Evolutionary conservation across 2,888 invertebrate genomes (phyloP), one percentile per base, ranked within the genome.

Genomic region (Timema cristinae): DNA sequence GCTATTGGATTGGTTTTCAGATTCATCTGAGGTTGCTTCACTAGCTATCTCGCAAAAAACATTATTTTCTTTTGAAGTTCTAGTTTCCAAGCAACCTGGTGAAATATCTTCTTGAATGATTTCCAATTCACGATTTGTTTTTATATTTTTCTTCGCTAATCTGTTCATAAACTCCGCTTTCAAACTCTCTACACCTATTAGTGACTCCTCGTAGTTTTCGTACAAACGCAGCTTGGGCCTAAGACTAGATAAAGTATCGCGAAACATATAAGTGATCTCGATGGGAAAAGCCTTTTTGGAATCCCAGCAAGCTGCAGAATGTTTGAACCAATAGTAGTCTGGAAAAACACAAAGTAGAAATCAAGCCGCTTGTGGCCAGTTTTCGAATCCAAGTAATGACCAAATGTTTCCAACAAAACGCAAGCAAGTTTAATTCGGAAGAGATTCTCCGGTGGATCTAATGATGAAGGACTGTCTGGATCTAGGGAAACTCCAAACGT

Each of bases 351-450:
- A 54, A 98, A 81, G 81, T 94, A 98, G 79, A 94, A 97, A 81
- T 97, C 96, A 51, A 98, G 85, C 78, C 95, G 89, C 77, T 88
- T 90, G 81, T 94, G 96, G 78, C 94, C 93, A 73, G 93, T 92
- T 6, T 95, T 94, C 77, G 93, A 93, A 78, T 93, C 95, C 81
- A 98, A 97, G 81, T 97, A 98, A 77, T 85, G 93, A 5, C 97
- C 98, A 81, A 97, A 97, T 0, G 97, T 95, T 78, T 97, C 97
- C 66, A 98, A 84, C 47, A 98, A 83, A 16, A 93, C 92, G 81
- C 96, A 96, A 8, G 93, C 93, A 56, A 98, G 83, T 77, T 96
- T 87, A 74, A 98, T 88, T 69, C 98, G 88, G 79, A 97, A 95
- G 74, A 97, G 86, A 81, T 95, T 94, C 75, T 95, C 92, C 0